Evolutionary conservation across 2,113 vertebrate species (phyloP).

Genomic region (human (Homo sapiens)): GRCh38 chr16:54517001-54517500

Average conservation of each 20-base stretch:
- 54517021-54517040: accelerated
- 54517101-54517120: background rate
- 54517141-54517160: accelerated
- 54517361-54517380: constrained; percentile 73
- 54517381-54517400: constrained; percentile 73
- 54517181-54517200: background rate
- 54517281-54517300: constrained; percentile 56
- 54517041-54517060: background rate
- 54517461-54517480: background rate
- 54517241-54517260: constrained; percentile 63
- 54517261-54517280: constrained; percentile 75
- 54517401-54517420: constrained; percentile 59
- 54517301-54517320: constrained; percentile 71
- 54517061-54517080: no score
- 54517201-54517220: background rate
- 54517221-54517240: background rate
- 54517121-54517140: background rate
- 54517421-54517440: constrained; percentile 46
- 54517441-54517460: background rate
- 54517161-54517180: background rate
- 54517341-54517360: constrained; percentile 71
- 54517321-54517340: constrained; percentile 77
- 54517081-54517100: background rate
- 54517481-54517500: background rate
- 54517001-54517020: background rate